Evolutionary conservation across 2,888 invertebrate species (phyloP).

Genomic region (Ochropleura plecta): DNA sequence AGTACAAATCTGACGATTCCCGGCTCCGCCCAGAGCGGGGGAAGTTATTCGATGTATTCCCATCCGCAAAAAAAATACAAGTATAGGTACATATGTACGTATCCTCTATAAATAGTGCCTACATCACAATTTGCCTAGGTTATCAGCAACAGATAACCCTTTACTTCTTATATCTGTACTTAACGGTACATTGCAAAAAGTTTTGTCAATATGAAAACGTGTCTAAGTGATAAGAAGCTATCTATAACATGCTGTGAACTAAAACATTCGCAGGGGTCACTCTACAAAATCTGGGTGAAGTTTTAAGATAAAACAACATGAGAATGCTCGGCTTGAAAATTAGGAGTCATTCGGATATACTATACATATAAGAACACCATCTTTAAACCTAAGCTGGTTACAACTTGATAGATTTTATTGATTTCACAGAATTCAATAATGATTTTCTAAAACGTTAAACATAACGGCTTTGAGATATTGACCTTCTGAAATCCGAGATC

Average conservation of each 20-base stretch:
- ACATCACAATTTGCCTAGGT: slow-evolving; percentile 40
- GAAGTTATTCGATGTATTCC: too few relatives aligned
- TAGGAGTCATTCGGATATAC: neutral
- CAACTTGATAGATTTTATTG: neutral
- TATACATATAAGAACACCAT: neutral
- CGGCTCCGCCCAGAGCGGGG: too few relatives aligned
- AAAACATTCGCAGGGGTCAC: slow-evolving; percentile 16
- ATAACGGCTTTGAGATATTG: neutral
- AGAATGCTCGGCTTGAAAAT: neutral
- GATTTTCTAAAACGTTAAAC: neutral
- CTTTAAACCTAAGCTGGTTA: neutral
- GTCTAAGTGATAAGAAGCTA: slow-evolving; percentile 29
- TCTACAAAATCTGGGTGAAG: slow-evolving; percentile 16
- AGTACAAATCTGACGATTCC: too few relatives aligned
- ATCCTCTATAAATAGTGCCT: slow-evolving; percentile 31
- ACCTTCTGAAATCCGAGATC: slow-evolving; percentile 18
- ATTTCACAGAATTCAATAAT: slow-evolving; percentile 2
- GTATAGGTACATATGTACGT: too few relatives aligned
- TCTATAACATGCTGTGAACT: slow-evolving; percentile 17
- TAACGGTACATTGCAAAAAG: slow-evolving; percentile 7
- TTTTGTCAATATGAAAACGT: slow-evolving; percentile 48
- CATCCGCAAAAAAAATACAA: too few relatives aligned
- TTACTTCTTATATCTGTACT: slow-evolving; percentile 24
- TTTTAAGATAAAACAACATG: neutral
- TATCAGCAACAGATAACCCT: slow-evolving; percentile 50